phyloP scores from a whole-genome alignment of 2,113 vertebrate species.

The Elaphurus davidianus region DNA sequence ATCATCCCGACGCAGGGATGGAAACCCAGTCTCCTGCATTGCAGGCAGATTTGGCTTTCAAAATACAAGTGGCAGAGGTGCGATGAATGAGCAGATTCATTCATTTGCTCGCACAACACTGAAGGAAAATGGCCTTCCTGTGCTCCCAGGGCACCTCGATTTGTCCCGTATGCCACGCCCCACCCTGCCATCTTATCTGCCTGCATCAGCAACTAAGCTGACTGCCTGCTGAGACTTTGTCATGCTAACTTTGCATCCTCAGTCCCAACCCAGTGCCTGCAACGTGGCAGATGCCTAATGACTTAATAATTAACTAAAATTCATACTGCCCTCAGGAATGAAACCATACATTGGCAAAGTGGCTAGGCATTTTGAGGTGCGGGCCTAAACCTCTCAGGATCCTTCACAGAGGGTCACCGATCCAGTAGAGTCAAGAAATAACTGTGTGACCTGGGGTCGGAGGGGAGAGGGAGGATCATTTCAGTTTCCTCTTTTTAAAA shows the following conservation, averaged over 20 bases:
- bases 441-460: not conserved
- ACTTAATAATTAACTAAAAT: not conserved
- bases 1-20: fast-evolving
- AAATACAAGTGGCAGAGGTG: not conserved
- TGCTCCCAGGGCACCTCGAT: not conserved
- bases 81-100: not conserved
- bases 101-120: not conserved
- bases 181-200: not conserved
- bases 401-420: not conserved
- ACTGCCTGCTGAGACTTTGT: not conserved
- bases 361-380: not conserved
- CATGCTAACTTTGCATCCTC: not conserved
- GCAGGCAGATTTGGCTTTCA: not conserved
- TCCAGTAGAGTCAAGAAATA: not conserved
- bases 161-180: not conserved
- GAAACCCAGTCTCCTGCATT: not conserved
- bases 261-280: not conserved
- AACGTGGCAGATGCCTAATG: not conserved
- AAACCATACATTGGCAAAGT: not conserved
- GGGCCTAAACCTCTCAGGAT: not conserved
- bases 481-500: not conserved
- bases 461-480: not conserved
- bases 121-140: not conserved
- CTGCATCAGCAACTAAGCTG: not conserved
- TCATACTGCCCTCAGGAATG: not conserved